Percentiles rank a stretch among this genome's conserved stretches.
These are phyloP conservation scores for Petromus typicus DNA, from an alignment of 2,113 vertebrate genomes.

Conservation along the genomic window DNA sequence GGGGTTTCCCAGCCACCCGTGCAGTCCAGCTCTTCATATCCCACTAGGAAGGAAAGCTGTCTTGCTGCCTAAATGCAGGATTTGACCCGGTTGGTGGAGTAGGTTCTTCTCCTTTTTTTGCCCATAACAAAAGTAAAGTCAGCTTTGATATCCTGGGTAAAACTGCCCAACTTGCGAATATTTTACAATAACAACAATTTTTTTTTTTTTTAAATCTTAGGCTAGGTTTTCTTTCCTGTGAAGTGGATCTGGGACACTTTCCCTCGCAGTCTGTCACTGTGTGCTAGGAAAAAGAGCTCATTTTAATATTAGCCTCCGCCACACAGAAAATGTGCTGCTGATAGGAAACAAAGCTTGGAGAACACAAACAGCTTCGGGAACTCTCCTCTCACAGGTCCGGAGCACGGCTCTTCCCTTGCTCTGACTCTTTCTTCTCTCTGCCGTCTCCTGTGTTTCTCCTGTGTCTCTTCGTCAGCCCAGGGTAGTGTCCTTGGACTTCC, in stretches of 20 bases:
- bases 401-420: rapidly evolving
- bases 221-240: conserved; percentile 18
- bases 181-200: neutral
- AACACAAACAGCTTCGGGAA: conserved; percentile 39
- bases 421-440: neutral
- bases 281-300: conserved; percentile 32
- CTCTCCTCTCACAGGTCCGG: neutral
- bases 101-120: neutral
- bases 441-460: neutral
- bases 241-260: conserved; percentile 34
- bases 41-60: neutral
- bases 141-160: neutral
- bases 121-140: neutral
- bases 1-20: neutral
- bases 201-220: conserved; percentile 35
- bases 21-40: neutral
- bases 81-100: neutral
- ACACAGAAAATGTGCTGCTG: conserved; percentile 37
- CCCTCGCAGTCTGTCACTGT: conserved; percentile 39
- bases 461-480: neutral
- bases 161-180: neutral
- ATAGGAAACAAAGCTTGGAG: conserved; percentile 30
- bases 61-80: neutral
- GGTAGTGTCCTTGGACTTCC: neutral
- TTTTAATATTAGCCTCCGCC: conserved; percentile 54